Evolutionary conservation across 2,797 vertebrate genomes (phyloP).

Genomic region (Trematomus bernacchii): DNA sequence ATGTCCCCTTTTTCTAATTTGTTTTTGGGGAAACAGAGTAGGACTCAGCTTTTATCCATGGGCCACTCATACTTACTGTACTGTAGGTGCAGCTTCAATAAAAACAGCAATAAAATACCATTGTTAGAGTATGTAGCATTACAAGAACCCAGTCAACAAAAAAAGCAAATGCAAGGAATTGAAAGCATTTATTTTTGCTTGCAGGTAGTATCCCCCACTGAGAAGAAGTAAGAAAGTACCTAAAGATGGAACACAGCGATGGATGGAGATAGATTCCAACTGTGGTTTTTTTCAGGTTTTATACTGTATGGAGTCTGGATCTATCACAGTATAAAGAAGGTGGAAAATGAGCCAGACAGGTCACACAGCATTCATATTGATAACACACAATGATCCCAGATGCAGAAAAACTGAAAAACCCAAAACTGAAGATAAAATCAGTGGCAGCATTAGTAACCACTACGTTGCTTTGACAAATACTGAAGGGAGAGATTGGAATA

Average conservation of each 20-base stretch:
- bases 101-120: background rate
- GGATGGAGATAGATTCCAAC: background rate
- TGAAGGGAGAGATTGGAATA: constrained; percentile 10
- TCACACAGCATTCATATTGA: constrained; percentile 5
- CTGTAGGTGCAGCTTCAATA: background rate
- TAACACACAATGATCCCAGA: background rate
- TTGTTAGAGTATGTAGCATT: background rate
- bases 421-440: background rate
- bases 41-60: background rate
- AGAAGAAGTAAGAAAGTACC: constrained; percentile 14
- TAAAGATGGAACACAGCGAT: constrained; percentile 23
- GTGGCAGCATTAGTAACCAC: background rate
- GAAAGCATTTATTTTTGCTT: constrained; percentile 31
- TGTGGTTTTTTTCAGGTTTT: background rate
- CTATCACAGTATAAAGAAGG: constrained; percentile 1
- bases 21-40: background rate
- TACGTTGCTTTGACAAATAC: background rate
- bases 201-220: constrained; percentile 21
- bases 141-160: background rate
- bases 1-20: too few relatives aligned
- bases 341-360: constrained; percentile 22
- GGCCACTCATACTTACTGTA: too few relatives aligned
- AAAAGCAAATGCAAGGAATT: constrained; percentile 1
- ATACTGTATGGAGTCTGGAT: background rate
- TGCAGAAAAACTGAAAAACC: background rate